Evolutionary conservation across 2,888 invertebrate genomes (phyloP).

Genomic region (Capitulum mitella): DNA sequence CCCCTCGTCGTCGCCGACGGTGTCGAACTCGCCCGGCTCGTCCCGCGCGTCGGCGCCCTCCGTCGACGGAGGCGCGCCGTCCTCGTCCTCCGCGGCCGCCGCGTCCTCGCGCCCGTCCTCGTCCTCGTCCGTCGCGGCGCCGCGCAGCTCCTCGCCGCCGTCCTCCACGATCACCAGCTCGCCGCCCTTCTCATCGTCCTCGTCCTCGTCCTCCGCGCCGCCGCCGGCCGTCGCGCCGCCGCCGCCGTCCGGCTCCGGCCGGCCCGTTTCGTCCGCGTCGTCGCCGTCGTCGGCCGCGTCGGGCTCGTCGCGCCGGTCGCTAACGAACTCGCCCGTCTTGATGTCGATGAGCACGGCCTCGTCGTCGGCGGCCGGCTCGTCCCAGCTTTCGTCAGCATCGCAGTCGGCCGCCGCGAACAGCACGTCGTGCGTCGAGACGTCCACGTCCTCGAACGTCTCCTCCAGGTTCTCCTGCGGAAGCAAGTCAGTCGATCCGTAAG

Average conservation of each 20-base stretch:
- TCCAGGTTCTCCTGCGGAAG: background rate
- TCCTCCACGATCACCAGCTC: background rate
- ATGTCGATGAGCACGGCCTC: background rate
- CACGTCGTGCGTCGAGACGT: slow-evolving; percentile 3
- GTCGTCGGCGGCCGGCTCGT: background rate
- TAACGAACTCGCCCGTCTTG: background rate
- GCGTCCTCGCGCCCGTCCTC: background rate
- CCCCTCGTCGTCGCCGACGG: too few species aligned
- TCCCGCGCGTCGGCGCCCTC: too few species aligned
- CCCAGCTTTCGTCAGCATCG: background rate
- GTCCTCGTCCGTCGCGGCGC: background rate
- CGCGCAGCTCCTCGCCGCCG: background rate
- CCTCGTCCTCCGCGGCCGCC: background rate
- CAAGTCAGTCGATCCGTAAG: background rate
- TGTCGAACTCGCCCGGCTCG: too few species aligned
- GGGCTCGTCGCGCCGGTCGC: background rate
- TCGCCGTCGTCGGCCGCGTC: background rate
- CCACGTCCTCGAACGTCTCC: background rate
- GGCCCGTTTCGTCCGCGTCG: background rate
- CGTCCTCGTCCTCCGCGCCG: background rate
- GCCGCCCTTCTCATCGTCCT: background rate
- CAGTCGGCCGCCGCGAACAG: background rate
- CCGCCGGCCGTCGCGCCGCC: background rate
- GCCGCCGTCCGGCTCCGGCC: too few species aligned
- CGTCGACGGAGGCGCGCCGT: background rate